Percentiles rank a stretch among this genome's conserved stretches.
These are phyloP conservation scores for Dipodomys ordii DNA, from an alignment of 2,113 vertebrate species.

Conservation along the genomic window DNA sequence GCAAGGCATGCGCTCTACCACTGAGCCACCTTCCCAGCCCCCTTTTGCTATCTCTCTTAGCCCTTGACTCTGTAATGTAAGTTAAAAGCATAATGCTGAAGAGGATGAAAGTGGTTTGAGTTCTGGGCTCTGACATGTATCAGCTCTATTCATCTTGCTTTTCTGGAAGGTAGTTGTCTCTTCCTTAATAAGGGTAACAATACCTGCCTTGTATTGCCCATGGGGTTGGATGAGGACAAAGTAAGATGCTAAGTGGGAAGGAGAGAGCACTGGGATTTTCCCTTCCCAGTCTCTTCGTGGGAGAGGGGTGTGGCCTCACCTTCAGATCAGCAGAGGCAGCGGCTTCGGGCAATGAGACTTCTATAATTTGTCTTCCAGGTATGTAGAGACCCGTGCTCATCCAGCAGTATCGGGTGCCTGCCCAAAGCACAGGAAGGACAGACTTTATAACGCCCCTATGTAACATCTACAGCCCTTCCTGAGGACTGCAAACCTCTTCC, in stretches of 20 bases:
- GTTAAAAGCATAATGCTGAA: neutral
- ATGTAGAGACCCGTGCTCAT: slow-evolving; percentile 87
- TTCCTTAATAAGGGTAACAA: neutral
- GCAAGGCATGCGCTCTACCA: too few relatives aligned
- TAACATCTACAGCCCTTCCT: rapidly evolving
- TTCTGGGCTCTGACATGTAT: neutral
- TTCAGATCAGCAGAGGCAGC: slow-evolving; percentile 81
- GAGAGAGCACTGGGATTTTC: neutral
- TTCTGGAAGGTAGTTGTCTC: neutral
- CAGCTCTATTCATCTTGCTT: neutral
- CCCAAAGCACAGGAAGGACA: slow-evolving; percentile 30
- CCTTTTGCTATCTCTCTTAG: neutral
- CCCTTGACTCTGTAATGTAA: neutral
- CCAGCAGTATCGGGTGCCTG: slow-evolving; percentile 82
- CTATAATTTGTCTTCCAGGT: slow-evolving; percentile 81
- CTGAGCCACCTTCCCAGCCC: too few relatives aligned
- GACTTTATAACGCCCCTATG: rapidly evolving
- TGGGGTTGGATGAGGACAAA: neutral
- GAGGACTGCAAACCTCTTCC: neutral
- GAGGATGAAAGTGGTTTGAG: neutral
- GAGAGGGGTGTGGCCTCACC: slow-evolving; percentile 64
- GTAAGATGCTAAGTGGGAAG: too few relatives aligned
- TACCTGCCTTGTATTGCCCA: too few relatives aligned
- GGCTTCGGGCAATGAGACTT: slow-evolving; percentile 79
- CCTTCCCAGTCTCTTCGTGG: rapidly evolving